phyloP scores from a whole-genome alignment of 2,113 vertebrate species.

The Rissa tridactyla region DNA sequence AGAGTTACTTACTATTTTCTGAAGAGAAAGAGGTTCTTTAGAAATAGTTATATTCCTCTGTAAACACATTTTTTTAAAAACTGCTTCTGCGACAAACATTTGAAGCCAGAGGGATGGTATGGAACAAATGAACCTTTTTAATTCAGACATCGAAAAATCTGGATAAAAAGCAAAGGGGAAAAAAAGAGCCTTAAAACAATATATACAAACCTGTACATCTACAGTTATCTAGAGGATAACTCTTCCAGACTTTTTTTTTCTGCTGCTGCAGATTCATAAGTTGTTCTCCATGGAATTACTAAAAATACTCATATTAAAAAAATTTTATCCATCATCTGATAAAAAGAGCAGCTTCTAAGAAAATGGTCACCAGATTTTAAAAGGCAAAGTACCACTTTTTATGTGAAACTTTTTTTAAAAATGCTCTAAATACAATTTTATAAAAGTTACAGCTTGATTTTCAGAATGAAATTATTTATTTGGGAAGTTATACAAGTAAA shows the following conservation, averaged over 20 bases:
- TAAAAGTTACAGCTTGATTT: not conserved
- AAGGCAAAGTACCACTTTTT: not conserved
- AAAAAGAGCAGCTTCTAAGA: not conserved
- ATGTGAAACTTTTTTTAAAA: not conserved
- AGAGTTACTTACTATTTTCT: constrained; percentile 82
- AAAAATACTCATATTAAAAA: not conserved
- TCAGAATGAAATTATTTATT: not conserved
- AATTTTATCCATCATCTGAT: not conserved
- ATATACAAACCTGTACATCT: not conserved
- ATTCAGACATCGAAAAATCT: constrained; percentile 78
- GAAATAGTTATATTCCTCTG: constrained; percentile 70
- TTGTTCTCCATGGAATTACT: not conserved
- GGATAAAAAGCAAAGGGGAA: constrained; percentile 1
- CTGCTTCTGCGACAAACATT: constrained; percentile 84
- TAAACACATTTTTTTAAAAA: constrained; percentile 84
- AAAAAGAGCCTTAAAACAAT: not conserved
- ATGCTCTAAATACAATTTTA: not conserved
- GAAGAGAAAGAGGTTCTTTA: constrained; percentile 81
- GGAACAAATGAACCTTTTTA: constrained; percentile 80
- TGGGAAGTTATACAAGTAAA: not conserved
- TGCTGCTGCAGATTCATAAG: not conserved
- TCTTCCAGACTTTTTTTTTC: not conserved
- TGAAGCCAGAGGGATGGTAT: constrained; percentile 84
- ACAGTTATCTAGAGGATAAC: not conserved
- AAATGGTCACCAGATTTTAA: not conserved